Evolutionary conservation across 2,113 vertebrate species (phyloP), one percentile per base, ranked within the genome.

Genomic region (Isichthys henryi): DNA sequence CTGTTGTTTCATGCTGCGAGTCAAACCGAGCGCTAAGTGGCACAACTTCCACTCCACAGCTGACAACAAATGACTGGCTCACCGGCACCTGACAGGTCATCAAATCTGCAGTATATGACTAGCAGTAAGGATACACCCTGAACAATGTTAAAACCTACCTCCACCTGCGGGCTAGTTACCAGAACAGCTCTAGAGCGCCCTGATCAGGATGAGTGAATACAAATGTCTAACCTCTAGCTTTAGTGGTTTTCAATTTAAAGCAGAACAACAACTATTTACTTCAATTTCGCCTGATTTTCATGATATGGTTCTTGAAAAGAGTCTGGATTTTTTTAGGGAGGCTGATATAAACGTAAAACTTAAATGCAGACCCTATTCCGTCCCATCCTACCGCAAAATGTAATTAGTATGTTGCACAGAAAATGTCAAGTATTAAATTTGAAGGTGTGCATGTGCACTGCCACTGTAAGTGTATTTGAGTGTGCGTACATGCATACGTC

Each of bases 391-490:
- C 31, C 31, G 43, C 11, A 80, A 43, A 35, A 27, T 13, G n/a
- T 13, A 31, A 62, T 7, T 10, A 31, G 31, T 11, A 80, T 3
- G 6, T 19, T 80, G 35, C 43, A 39, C 74, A 43, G 7, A 43
- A 80, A 80, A 19, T 15, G 35, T 19, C 17, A 80, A 19, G 35
- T 5, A 80, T 80, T 43, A 35, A 39, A 39, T 80, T 17, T 15
- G 4, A 74, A 74, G 70, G 1, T 35, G 15, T 39, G 70, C 15
- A 39, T 6, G 31, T 15, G 93, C 92, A 94, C 21, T 31, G 74
- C 31, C 2, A 6, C 39, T n/a, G 1, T 48, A 9, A 5, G 11
- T n/a, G 15, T 49, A 39, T 19, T 39, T 53, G 62, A 5, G 17
- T 50, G 87, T 35, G 9, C 21, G 2, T 46, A 2, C 53, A 31